Evolutionary conservation across 2,797 vertebrate species (phyloP).

Genomic region (Chlorospingus semifuscus): DNA sequence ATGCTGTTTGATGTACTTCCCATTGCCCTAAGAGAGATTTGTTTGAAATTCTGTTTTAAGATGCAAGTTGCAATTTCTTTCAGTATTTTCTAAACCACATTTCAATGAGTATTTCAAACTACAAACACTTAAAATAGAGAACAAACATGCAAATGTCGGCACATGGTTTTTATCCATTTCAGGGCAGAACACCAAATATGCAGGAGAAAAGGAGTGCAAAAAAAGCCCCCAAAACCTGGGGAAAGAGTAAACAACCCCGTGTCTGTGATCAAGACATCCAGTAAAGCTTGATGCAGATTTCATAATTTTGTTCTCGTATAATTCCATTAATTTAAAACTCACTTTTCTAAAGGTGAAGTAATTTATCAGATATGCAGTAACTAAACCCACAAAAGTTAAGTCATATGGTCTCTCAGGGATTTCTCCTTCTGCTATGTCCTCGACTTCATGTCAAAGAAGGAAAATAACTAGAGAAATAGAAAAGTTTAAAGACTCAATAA

Average conservation of each 20-base stretch:
- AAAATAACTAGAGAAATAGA: not conserved
- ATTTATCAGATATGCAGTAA: not conserved
- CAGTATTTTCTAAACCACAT: not conserved
- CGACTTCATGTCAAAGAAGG: not conserved
- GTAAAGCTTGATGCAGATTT: not conserved
- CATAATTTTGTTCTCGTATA: not conserved
- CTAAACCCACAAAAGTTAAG: not conserved
- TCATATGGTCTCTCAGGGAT: not conserved
- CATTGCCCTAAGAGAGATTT: not conserved
- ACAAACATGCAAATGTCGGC: not conserved
- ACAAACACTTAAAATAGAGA: not conserved
- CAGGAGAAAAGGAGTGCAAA: not conserved
- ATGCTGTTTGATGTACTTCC: not conserved
- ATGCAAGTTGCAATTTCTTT: not conserved
- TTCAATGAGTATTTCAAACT: not conserved
- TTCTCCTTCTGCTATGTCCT: not conserved
- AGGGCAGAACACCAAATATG: not conserved
- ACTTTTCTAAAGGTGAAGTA: not conserved
- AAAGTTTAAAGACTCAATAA: not conserved
- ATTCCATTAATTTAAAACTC: not conserved
- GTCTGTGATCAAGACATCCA: not conserved
- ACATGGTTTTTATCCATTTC: not conserved
- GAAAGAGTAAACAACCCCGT: not conserved
- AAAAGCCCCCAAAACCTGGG: rapidly evolving
- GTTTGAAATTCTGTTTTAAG: not conserved